Conservation (phyloP, 2,888 invertebrate species). For the Phoenoteleia sp. region DNA sequence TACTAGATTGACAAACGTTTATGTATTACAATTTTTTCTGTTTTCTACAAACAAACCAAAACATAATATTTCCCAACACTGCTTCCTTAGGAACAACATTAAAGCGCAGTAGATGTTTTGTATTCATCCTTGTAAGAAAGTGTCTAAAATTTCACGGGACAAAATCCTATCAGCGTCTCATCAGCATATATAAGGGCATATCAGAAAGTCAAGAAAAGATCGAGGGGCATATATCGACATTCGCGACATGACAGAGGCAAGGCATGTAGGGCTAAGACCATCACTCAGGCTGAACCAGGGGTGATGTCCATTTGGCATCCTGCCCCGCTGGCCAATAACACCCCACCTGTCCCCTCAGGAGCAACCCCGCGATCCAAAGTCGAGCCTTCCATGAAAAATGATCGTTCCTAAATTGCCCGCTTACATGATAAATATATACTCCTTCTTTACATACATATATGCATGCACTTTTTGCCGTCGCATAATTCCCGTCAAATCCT, state of each 20-base stretch:
- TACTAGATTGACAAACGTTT: too few relatives aligned
- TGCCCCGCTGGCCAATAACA: slow-evolving; percentile 85
- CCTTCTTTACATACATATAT: slow-evolving; percentile 34
- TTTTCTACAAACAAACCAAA: too few relatives aligned
- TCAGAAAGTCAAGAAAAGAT: slow-evolving; percentile 74
- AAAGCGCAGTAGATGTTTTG: neutral
- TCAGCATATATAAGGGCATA: slow-evolving; percentile 84
- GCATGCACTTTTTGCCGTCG: slow-evolving; percentile 11
- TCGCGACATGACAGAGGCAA: slow-evolving; percentile 75
- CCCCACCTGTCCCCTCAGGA: slow-evolving; percentile 71
- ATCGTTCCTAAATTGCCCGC: slow-evolving; percentile 86
- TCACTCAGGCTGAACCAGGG: slow-evolving; percentile 83
- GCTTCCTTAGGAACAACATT: too few relatives aligned
- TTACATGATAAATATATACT: slow-evolving; percentile 86
- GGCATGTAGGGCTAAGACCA: slow-evolving; percentile 79
- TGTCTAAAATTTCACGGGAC: slow-evolving; percentile 53
- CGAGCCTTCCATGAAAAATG: slow-evolving; percentile 86
- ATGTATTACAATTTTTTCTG: too few relatives aligned
- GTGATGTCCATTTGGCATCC: slow-evolving; percentile 85
- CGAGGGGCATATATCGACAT: slow-evolving; percentile 73
- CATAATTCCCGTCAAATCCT: neutral
- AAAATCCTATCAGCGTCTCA: slow-evolving; percentile 77
- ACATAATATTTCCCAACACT: too few relatives aligned
- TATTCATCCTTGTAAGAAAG: slow-evolving; percentile 24
- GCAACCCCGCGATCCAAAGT: slow-evolving; percentile 80